These are phyloP conservation scores for Cranoglanis bouderius DNA, from an alignment of 2,113 vertebrate species.

Conservation along the genomic window DNA sequence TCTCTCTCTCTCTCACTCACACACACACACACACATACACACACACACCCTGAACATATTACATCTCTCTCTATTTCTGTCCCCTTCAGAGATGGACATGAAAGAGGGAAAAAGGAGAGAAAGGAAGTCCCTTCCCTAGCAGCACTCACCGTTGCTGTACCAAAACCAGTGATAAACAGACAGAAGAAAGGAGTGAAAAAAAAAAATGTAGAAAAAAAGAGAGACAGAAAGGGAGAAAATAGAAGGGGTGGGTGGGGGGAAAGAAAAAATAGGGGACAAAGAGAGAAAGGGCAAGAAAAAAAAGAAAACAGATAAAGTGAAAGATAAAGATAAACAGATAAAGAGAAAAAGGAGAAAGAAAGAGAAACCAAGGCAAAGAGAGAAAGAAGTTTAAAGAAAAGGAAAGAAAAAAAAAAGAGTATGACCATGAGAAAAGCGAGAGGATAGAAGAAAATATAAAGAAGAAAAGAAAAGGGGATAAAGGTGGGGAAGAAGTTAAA, in stretches of 20 bases:
- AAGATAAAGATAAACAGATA: background rate
- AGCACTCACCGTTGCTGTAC: background rate
- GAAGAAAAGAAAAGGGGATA: too few relatives aligned
- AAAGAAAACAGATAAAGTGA: background rate
- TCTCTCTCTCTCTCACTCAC: background rate
- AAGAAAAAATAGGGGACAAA: background rate
- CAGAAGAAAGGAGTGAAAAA: background rate
- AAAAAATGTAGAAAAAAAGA: background rate
- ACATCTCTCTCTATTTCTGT: conserved; percentile 1
- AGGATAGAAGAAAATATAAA: background rate
- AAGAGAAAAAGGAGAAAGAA: background rate
- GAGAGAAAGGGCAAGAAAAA: background rate
- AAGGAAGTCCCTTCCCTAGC: background rate
- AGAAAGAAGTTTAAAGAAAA: too few relatives aligned
- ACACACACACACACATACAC: background rate
- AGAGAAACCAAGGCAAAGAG: too few relatives aligned
- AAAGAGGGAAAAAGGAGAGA: background rate
- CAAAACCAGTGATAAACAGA: background rate
- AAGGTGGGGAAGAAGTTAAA: too few relatives aligned
- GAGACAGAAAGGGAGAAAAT: background rate
- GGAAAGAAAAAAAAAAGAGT: too few relatives aligned
- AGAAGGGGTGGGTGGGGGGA: too few relatives aligned
- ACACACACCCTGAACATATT: background rate
- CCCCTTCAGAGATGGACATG: background rate
- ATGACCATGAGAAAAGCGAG: background rate